Conservation (phyloP, 1,140 invertebrate genomes). For the Ceratitis capitata region DNA sequence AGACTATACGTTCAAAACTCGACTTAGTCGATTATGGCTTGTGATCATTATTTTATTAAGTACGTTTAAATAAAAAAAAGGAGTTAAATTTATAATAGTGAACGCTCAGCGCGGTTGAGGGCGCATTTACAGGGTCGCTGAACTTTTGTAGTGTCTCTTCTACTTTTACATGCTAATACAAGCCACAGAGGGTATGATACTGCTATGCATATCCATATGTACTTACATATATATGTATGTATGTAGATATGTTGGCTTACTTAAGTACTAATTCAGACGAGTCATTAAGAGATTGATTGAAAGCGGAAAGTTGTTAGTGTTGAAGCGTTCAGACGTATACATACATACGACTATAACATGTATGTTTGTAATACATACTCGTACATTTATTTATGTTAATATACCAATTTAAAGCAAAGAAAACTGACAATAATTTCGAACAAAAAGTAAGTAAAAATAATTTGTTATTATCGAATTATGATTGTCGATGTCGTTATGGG, state of each 20-base stretch:
- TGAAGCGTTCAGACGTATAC: neutral
- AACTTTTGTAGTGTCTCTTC: neutral
- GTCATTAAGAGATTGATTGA: slow-evolving; percentile 18
- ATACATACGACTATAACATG: neutral
- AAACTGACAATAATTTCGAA: neutral
- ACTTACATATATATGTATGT: neutral
- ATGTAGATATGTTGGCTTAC: neutral
- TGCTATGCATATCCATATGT: neutral
- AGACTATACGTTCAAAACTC: no score
- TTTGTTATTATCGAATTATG: neutral
- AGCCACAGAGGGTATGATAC: no score
- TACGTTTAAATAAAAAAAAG: neutral
- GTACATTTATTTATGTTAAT: neutral
- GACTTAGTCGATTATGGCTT: no score
- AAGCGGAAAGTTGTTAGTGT: neutral
- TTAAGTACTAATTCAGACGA: neutral
- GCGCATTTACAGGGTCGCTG: neutral
- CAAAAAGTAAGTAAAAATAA: neutral
- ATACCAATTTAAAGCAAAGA: neutral
- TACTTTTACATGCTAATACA: no score
- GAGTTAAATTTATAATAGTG: neutral
- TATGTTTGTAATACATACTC: neutral
- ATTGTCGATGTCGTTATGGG: neutral
- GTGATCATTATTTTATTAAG: no score
- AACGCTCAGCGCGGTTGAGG: neutral